Percentiles rank a stretch among this genome's conserved stretches.
These are phyloP conservation scores for Pipistrellus pygmaeus DNA, from an alignment of 2,797 vertebrate genomes.

Conservation along the genomic window DNA sequence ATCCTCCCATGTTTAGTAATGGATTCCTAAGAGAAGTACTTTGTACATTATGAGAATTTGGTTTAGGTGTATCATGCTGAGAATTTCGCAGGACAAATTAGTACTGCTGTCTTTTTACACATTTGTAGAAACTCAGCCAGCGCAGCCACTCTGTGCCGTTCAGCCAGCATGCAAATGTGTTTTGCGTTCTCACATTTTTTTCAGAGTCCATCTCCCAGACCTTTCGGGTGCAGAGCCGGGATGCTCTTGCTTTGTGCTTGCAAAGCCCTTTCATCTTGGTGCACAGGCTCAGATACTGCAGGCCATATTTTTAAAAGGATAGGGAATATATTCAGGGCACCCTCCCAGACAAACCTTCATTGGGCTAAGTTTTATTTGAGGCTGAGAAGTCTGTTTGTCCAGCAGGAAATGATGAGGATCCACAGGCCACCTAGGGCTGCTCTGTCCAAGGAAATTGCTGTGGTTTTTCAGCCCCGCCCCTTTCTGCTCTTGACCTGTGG, in stretches of 20 bases:
- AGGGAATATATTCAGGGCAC: conserved; percentile 11
- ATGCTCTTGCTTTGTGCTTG: not conserved
- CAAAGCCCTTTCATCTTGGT: conserved; percentile 49
- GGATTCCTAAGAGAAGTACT: not conserved
- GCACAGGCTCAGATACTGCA: not conserved
- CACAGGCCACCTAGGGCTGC: not conserved
- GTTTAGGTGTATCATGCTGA: not conserved
- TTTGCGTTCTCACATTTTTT: not conserved
- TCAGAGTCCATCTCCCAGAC: not conserved
- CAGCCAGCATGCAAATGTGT: not conserved
- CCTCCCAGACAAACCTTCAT: not conserved
- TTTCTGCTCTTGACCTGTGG: not conserved
- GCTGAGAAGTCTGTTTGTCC: not conserved
- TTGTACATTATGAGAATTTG: not conserved
- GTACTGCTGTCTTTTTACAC: not conserved
- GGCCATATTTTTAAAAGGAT: not conserved
- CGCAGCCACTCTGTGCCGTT: not conserved
- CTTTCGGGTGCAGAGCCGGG: not conserved
- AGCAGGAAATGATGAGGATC: not conserved
- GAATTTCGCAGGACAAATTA: conserved; percentile 36
- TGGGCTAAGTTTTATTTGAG: not conserved
- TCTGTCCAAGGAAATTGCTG: not conserved
- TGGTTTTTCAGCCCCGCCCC: not conserved
- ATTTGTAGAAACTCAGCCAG: conserved; percentile 37
- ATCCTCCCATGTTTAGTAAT: not conserved